These are phyloP conservation scores for Oedothorax gibbosus DNA, from an alignment of 1,140 invertebrate genomes.

Conservation along the genomic window DNA sequence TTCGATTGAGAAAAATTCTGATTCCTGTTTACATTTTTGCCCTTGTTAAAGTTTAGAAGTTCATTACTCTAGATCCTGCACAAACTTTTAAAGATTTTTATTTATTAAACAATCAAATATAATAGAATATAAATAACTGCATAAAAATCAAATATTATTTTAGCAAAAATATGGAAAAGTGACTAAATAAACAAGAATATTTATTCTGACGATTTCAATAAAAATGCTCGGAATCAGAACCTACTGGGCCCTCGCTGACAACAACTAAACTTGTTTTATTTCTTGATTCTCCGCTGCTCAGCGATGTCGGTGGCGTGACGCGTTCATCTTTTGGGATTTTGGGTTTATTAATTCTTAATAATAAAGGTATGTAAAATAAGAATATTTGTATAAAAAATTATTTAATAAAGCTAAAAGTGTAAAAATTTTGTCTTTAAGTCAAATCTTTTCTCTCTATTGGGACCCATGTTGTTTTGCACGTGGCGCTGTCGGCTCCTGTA, in stretches of 20 bases:
- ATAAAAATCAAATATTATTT: neutral
- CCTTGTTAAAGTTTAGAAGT: slow-evolving; percentile 19
- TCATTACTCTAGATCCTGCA: neutral
- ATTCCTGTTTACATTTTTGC: slow-evolving; percentile 8
- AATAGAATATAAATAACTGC: neutral
- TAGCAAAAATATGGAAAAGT: neutral
- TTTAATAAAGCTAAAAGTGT: too few species aligned
- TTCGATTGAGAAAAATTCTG: neutral
- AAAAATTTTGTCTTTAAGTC: neutral
- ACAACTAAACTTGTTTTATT: neutral
- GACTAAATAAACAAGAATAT: too few species aligned
- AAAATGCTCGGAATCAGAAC: too few species aligned
- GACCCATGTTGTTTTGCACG: neutral
- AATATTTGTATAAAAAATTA: too few species aligned
- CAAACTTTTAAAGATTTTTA: neutral
- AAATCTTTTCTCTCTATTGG: neutral
- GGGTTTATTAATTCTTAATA: neutral
- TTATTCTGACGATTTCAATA: too few species aligned
- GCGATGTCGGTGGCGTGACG: neutral
- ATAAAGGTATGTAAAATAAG: neutral
- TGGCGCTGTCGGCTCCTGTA: neutral
- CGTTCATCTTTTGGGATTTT: neutral
- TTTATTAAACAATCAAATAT: neutral
- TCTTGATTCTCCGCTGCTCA: neutral
- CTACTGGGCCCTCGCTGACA: too few species aligned